phyloP scores from a whole-genome alignment of 2,113 vertebrate species.

The Lampris megalopsis region DNA sequence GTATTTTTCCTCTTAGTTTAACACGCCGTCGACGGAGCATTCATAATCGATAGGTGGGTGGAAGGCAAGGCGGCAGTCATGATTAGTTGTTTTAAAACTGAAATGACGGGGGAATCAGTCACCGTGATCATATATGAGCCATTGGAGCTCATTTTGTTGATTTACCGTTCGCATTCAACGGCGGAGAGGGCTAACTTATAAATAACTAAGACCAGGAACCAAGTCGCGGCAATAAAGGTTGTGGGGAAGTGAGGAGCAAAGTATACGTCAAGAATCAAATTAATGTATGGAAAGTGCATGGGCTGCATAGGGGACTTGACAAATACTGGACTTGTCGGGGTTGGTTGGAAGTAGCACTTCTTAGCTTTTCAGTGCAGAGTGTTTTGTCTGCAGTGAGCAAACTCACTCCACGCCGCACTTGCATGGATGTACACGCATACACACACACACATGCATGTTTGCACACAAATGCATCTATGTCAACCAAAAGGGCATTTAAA shows the following conservation, averaged over 20 bases:
- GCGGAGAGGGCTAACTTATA: constrained; percentile 52
- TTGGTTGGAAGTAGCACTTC: constrained; percentile 22
- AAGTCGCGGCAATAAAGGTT: constrained; percentile 43
- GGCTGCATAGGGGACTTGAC: constrained; percentile 14
- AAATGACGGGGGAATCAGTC: constrained; percentile 58
- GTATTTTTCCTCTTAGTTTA: constrained; percentile 40
- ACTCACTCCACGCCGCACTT: background rate
- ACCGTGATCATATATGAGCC: constrained; percentile 38
- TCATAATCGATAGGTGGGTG: constrained; percentile 54
- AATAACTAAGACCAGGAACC: constrained; percentile 15
- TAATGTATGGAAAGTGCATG: constrained; percentile 30
- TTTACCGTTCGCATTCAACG: constrained; percentile 45
- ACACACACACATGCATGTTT: background rate
- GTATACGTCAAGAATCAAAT: constrained; percentile 56
- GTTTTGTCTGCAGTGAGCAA: background rate
- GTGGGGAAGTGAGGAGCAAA: constrained; percentile 1
- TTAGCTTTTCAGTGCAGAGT: background rate
- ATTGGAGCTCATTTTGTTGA: constrained; percentile 56
- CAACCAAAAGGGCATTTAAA: background rate
- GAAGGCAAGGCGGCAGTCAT: constrained; percentile 50
- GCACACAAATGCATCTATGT: background rate
- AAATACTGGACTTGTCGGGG: background rate
- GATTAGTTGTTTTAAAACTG: constrained; percentile 60
- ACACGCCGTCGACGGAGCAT: constrained; percentile 31
- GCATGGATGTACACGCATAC: background rate